Conservation (phyloP, 2,797 vertebrate genomes). For the Pelochelys cantorii region DNA sequence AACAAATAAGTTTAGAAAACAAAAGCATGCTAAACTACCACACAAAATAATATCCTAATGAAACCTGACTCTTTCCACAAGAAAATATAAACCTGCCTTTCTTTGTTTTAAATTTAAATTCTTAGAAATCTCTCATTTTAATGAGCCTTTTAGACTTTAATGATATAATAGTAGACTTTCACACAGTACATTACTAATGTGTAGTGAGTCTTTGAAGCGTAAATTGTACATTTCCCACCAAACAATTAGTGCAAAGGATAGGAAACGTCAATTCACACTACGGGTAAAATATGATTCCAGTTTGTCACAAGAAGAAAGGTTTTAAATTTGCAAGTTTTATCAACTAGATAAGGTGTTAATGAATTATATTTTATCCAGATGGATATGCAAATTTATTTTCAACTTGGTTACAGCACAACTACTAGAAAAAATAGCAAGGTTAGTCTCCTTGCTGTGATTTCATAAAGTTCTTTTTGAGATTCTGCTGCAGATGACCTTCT, state of each 20-base stretch:
- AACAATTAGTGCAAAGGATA: slow-evolving; percentile 71
- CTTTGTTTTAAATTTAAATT: slow-evolving; percentile 41
- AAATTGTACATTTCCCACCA: slow-evolving; percentile 76
- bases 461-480: neutral
- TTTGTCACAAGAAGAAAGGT: slow-evolving; percentile 70
- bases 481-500: neutral
- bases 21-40: slow-evolving; percentile 11
- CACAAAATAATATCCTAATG: neutral
- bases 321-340: slow-evolving; percentile 72
- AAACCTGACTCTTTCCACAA: slow-evolving; percentile 15
- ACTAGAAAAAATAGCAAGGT: neutral
- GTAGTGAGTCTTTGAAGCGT: slow-evolving; percentile 72
- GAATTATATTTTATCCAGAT: slow-evolving; percentile 72
- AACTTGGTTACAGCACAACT: slow-evolving; percentile 55
- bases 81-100: slow-evolving; percentile 35
- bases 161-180: slow-evolving; percentile 71
- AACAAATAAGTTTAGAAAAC: neutral
- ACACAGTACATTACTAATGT: slow-evolving; percentile 59
- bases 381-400: slow-evolving; percentile 68
- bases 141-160: slow-evolving; percentile 52
- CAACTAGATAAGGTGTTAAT: slow-evolving; percentile 72
- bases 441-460: neutral
- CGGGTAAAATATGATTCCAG: slow-evolving; percentile 30
- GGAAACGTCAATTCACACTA: slow-evolving; percentile 73
- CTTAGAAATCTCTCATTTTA: slow-evolving; percentile 39